Percentiles rank a stretch among this genome's conserved stretches.
phyloP scores from a whole-genome alignment of 2,797 vertebrate species.

The Semotilus atromaculatus region DNA sequence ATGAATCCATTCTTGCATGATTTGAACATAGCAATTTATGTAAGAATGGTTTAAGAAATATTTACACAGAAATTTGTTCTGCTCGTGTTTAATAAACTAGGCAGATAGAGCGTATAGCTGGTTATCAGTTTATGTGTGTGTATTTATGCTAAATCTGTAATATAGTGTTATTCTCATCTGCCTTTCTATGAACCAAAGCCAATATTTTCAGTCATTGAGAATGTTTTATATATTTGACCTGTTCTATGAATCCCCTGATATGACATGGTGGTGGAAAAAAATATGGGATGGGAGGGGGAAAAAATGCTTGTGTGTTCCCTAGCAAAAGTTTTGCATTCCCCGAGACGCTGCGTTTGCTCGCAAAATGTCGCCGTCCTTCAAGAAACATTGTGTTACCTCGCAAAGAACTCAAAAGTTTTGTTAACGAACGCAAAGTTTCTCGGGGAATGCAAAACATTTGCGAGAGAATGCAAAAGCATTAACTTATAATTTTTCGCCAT shows the following conservation, averaged over 20 bases:
- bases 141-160: slow-evolving; percentile 37
- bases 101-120: background rate
- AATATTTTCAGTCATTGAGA: slow-evolving; percentile 35
- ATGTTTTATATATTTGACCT: slow-evolving; percentile 2
- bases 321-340: background rate
- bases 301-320: background rate
- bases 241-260: background rate
- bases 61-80: slow-evolving; percentile 2
- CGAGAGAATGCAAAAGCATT: background rate
- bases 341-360: too few species aligned
- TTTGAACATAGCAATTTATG: background rate
- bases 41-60: background rate
- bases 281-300: background rate
- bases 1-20: slow-evolving; percentile 12
- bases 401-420: background rate
- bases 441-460: too few species aligned
- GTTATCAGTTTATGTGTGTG: background rate
- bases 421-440: background rate
- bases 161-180: slow-evolving; percentile 43
- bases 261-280: background rate
- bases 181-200: slow-evolving; percentile 60
- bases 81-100: background rate
- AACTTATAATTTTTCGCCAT: background rate
- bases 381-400: too few species aligned
- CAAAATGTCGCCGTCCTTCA: background rate